Base-by-base conservation (phyloP, 2,113 vertebrate species). In the Guaruba guarouba region DNA sequence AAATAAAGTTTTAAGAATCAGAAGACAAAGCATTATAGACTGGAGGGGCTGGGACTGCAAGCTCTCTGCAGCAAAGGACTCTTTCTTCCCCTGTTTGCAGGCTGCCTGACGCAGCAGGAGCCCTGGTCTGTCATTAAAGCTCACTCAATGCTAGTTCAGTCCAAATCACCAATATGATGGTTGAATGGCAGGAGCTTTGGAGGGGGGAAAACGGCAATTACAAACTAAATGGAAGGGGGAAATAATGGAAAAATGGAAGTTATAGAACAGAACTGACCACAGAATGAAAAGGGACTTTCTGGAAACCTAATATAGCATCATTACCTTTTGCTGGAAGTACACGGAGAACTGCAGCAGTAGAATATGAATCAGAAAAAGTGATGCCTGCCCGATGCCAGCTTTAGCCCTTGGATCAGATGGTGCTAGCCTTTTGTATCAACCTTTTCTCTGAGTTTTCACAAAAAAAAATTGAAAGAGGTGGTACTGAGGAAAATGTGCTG, bases 241-340 rank as follows among this genome's bases (percentile, higher is more conserved):
- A 96, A 95, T 93, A 92, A 93, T 76, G 83, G 81, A 66, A 96
- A 93, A 93, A 91, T 86, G 33, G 52, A 93, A 91, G 81, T 84
- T 84, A 69, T 69, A 51, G 73, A 93, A 82, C 71, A 92, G 80
- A 93, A 92, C 62, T 86, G 90, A 90, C 86, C 70, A 41, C 78
- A 82, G 66, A 95, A 87, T 91, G 91, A 78, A 95, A 96, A 85
- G 52, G 44, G 86, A 85, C 77, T 87, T 83, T 92, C 67, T 96
- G 81, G 78, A 92, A 94, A 73, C 17, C 23, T 91, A 89, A 96
- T 92, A 95, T 91, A 91, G 63, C 74, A 82, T 92, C 64, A 69
- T 95, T 97, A 93, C 88, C 66, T 96, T 96, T 83, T 66, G 68
- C 37, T 71, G 67, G 55, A 71, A 59, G 41, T 78, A 69, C 44